A percentile compares a stretch with the other conserved stretches of the same genome.
Conservation (phyloP, 2,113 vertebrate genomes). For the Columba janthina region DNA sequence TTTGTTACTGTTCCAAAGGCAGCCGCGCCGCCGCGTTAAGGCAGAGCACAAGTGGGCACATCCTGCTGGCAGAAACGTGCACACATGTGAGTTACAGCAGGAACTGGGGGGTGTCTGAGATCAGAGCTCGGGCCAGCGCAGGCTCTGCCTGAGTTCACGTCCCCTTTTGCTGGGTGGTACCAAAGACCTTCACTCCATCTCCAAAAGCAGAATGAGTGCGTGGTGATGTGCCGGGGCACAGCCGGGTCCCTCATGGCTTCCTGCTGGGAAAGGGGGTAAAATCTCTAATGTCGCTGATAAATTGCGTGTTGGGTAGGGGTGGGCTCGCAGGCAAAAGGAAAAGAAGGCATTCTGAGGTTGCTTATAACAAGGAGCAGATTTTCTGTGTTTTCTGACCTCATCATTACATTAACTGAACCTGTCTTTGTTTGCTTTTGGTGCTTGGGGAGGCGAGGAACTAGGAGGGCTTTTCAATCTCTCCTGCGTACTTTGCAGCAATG, state of each 20-base stretch:
- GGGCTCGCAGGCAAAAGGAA: not conserved
- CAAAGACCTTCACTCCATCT: not conserved
- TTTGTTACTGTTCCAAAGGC: not conserved
- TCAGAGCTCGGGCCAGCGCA: not conserved
- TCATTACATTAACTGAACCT: not conserved
- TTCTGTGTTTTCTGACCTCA: not conserved
- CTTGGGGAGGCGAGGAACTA: not conserved
- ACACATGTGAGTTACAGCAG: not conserved
- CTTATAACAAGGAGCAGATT: not conserved
- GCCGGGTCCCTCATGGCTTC: not conserved
- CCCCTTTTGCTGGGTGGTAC: not conserved
- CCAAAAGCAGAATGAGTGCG: not conserved
- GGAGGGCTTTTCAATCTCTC: not conserved
- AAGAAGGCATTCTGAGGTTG: not conserved
- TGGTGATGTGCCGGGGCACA: rapidly evolving
- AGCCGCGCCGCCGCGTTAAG: not conserved
- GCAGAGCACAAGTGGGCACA: not conserved
- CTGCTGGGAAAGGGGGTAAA: not conserved
- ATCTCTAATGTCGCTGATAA: not conserved
- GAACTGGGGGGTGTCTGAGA: constrained; percentile 5
- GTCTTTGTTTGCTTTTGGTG: not conserved
- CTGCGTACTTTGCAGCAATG: not conserved
- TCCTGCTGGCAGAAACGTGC: not conserved
- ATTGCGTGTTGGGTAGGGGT: not conserved
- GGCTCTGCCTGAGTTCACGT: not conserved